Evolutionary conservation across 2,888 invertebrate genomes (phyloP), one percentile per base, ranked within the genome.

Genomic region (Tridacna gigas): DNA sequence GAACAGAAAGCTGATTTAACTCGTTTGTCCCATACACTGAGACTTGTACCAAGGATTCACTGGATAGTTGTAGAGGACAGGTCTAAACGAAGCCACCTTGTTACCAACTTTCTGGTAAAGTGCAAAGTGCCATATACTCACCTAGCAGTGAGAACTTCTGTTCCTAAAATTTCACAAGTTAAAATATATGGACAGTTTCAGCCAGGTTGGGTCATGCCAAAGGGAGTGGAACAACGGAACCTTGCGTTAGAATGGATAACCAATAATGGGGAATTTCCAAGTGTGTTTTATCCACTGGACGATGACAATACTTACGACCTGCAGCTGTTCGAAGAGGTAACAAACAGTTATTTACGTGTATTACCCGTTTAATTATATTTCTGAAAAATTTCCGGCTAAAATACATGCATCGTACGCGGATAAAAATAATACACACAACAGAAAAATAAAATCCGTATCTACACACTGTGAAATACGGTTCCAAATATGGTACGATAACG

Each of bases 21-120:
- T 0, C 95, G 99, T 93, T 95, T 99, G 82, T 97, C 97, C 12
- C 97, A 99, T 93, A 97, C 98, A 4, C 96, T 99, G 86, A 96
- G 91, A 96, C 96, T 97, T 90, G 97, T 98, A 82, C 97, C 97
- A 86, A 97, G 97, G 94, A 96, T 99, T 82, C 97, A 98, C 94
- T 99, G 99, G 99, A 97, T 99, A 89, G 96, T 99, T 66, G 96
- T 99, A 51, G 99, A 99, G 95, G 99, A 99, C 95, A 96, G 98
- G 0, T 95, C 96, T 25, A 94, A 94, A 12, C 97, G 96, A 93
- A 97, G 97, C 0, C 94, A 95, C 28, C 95, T 98, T 78, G 97
- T 99, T 4, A 96, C 96, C 9, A 96, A 97, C 86, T 95, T 98
- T 28, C 95, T 99, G 22, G 95, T 96, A 80, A 96, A 96, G 69